These are phyloP conservation scores for Erythrocercus mccallii DNA, from an alignment of 2,113 vertebrate species.

Conservation along the genomic window DNA sequence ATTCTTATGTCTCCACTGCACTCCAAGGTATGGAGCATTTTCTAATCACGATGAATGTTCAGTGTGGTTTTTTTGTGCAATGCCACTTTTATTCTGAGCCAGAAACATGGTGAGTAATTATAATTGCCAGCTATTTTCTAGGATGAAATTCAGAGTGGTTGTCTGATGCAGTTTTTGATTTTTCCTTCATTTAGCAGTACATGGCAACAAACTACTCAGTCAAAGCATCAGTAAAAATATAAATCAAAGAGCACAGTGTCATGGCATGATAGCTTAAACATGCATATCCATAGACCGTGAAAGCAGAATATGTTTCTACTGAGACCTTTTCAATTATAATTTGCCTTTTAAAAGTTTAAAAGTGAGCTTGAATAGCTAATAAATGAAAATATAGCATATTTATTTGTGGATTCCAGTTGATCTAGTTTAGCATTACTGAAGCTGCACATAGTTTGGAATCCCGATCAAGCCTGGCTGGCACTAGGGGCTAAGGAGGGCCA, in stretches of 20 bases:
- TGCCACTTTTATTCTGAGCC: constrained; percentile 71
- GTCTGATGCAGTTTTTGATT: constrained; percentile 37
- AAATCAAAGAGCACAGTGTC: constrained; percentile 39
- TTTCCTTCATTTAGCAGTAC: constrained; percentile 38
- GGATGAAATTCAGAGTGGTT: constrained; percentile 58
- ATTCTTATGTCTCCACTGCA: constrained; percentile 73
- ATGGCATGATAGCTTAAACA: constrained; percentile 1
- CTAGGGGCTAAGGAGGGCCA: neutral
- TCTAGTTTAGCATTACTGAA: neutral
- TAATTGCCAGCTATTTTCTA: constrained; percentile 67
- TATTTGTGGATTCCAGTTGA: neutral
- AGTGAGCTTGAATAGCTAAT: neutral
- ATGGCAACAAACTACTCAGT: constrained; percentile 47
- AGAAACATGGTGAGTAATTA: constrained; percentile 75
- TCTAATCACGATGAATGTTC: constrained; percentile 71
- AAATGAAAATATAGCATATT: neutral
- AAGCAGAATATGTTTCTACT: neutral
- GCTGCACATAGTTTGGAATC: neutral
- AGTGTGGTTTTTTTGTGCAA: constrained; percentile 66
- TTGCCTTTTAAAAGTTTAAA: neutral
- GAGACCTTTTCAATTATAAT: neutral
- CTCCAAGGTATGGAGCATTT: constrained; percentile 75
- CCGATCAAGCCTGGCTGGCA: neutral
- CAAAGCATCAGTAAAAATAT: constrained; percentile 33
- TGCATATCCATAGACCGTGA: neutral